Evolutionary conservation across 2,113 vertebrate genomes (phyloP).

Genomic region (Condylura cristata): DNA sequence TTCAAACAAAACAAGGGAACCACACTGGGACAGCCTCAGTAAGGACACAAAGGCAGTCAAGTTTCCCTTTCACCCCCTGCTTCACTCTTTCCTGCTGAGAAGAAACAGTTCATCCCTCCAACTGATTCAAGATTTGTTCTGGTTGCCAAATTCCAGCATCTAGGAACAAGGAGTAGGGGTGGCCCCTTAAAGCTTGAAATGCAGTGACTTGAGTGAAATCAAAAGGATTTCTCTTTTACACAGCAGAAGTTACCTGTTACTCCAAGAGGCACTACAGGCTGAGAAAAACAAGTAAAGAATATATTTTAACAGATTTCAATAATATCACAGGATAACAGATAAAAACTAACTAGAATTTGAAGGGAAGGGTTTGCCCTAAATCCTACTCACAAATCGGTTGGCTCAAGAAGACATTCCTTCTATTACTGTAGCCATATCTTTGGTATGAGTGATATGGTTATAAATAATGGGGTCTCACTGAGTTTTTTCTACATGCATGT

Average conservation of each 20-base stretch:
- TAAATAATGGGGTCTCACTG: neutral
- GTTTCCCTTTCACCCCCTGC: conserved; percentile 40
- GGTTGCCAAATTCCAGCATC: conserved; percentile 62
- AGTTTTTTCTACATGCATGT: neutral
- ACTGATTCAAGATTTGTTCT: conserved; percentile 57
- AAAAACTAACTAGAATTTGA: conserved; percentile 19
- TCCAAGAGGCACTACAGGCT: neutral
- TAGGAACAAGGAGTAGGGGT: conserved; percentile 40
- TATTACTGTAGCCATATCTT: neutral
- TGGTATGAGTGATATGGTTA: neutral
- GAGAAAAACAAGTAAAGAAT: conserved; percentile 26
- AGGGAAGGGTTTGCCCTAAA: neutral
- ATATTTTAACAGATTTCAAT: neutral
- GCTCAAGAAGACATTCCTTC: conserved; percentile 10
- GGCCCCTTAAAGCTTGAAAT: conserved; percentile 56
- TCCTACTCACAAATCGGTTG: neutral
- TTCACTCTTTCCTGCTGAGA: conserved; percentile 70
- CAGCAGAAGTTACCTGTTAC: conserved; percentile 22
- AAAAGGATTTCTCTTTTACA: conserved; percentile 26
- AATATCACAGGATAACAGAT: neutral
- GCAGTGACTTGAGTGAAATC: conserved; percentile 55
- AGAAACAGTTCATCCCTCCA: conserved; percentile 61
- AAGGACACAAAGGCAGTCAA: conserved; percentile 13
- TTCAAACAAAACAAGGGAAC: conserved; percentile 70
- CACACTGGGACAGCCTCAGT: conserved; percentile 56